These are phyloP conservation scores for Epinephelus moara DNA, from an alignment of 2,113 vertebrate genomes.

Conservation along the genomic window DNA sequence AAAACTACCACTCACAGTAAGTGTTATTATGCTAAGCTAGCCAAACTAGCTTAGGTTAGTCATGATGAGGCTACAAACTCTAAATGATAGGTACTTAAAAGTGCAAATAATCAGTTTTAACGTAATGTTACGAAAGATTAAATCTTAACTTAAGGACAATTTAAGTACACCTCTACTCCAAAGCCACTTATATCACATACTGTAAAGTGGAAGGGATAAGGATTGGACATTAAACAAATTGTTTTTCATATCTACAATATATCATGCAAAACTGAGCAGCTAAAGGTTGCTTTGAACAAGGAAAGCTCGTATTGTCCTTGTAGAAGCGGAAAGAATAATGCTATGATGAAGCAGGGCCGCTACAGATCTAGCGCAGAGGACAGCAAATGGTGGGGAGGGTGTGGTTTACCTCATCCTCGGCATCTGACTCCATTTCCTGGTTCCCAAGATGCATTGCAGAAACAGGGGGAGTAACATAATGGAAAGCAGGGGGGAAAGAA, in stretches of 20 bases:
- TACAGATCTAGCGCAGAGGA: slow-evolving; percentile 65
- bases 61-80: slow-evolving; percentile 5
- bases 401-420: slow-evolving; percentile 98
- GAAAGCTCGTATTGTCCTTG: slow-evolving; percentile 48
- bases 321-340: slow-evolving; percentile 67
- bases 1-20: slow-evolving; percentile 2
- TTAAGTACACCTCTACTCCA: slow-evolving; percentile 29
- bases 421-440: slow-evolving; percentile 99
- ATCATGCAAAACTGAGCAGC: slow-evolving; percentile 72
- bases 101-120: slow-evolving; percentile 14
- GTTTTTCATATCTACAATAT: slow-evolving; percentile 49
- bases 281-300: slow-evolving; percentile 53
- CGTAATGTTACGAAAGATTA: slow-evolving; percentile 6
- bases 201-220: slow-evolving; percentile 34
- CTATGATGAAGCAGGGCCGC: slow-evolving; percentile 63
- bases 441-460: slow-evolving; percentile 99
- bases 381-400: slow-evolving; percentile 82
- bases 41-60: slow-evolving; percentile 37
- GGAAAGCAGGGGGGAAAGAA: slow-evolving; percentile 97
- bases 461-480: slow-evolving; percentile 96
- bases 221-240: slow-evolving; percentile 43
- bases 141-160: slow-evolving; percentile 19
- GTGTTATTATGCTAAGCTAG: slow-evolving; percentile 20
- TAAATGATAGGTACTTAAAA: slow-evolving; percentile 10
- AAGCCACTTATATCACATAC: slow-evolving; percentile 51